Percentiles rank a stretch among this genome's conserved stretches.
Conservation (phyloP, 2,888 invertebrate genomes). For the Coelopa pilipes region DNA sequence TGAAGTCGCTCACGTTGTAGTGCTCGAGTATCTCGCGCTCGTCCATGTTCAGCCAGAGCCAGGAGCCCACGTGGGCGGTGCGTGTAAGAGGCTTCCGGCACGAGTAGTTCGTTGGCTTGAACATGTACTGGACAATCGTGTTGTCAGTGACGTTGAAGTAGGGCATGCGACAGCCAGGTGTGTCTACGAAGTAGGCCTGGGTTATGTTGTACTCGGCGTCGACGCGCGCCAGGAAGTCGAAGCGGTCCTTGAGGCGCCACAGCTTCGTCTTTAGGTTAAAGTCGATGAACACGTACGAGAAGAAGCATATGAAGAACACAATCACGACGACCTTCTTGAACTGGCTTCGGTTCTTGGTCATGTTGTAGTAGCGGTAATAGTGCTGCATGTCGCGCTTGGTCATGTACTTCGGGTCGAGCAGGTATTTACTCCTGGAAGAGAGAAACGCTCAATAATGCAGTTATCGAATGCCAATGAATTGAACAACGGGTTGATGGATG, state of each 20-base stretch:
- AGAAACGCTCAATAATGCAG: not conserved
- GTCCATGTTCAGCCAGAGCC: constrained; percentile 56
- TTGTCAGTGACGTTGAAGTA: constrained; percentile 61
- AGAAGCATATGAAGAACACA: constrained; percentile 59
- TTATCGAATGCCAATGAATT: too few species aligned
- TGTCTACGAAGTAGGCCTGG: constrained; percentile 64
- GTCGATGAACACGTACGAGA: constrained; percentile 64
- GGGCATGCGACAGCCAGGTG: constrained; percentile 66
- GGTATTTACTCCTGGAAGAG: constrained; percentile 56
- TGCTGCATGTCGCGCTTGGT: constrained; percentile 62
- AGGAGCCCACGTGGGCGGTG: constrained; percentile 50
- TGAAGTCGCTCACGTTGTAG: constrained; percentile 56
- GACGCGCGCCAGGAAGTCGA: constrained; percentile 61
- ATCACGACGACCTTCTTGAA: constrained; percentile 60
- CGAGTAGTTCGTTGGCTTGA: constrained; percentile 51
- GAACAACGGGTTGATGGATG: too few species aligned
- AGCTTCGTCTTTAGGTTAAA: constrained; percentile 63
- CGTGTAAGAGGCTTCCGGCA: constrained; percentile 57
- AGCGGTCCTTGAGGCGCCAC: constrained; percentile 57
- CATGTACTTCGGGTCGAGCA: constrained; percentile 63
- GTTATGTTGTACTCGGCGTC: constrained; percentile 59
- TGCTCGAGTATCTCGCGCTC: constrained; percentile 50
- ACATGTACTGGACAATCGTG: constrained; percentile 60
- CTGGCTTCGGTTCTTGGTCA: constrained; percentile 57
- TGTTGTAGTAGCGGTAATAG: constrained; percentile 61